These are phyloP conservation scores for Dynastes hyllus DNA, from an alignment of 2,888 invertebrate species.

Conservation along the genomic window DNA sequence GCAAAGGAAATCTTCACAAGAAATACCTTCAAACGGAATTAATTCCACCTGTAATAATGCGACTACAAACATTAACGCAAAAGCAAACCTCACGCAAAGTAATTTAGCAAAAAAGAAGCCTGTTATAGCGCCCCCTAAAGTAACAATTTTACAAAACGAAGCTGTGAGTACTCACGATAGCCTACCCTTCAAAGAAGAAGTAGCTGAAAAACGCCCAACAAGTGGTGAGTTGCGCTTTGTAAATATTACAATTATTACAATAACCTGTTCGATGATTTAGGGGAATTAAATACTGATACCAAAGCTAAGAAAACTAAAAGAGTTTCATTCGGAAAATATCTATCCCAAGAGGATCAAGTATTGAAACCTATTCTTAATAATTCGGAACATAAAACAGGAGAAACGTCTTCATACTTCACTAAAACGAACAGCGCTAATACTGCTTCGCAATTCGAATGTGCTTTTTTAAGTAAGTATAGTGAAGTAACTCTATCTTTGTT, in stretches of 20 bases:
- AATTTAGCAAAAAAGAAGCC: too few species aligned
- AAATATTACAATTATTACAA: too few species aligned
- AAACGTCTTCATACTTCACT: slow-evolving; percentile 9
- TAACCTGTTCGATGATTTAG: not conserved
- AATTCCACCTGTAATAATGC: not conserved
- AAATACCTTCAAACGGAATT: not conserved
- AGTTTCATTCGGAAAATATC: slow-evolving; percentile 32
- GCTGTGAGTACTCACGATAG: not conserved
- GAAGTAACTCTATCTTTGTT: not conserved
- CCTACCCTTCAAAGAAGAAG: not conserved
- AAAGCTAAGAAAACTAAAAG: slow-evolving; percentile 25
- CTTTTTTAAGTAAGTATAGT: slow-evolving; percentile 5
- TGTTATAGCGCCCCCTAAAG: not conserved
- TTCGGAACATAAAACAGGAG: not conserved
- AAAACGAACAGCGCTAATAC: not conserved
- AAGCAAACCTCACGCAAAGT: not conserved
- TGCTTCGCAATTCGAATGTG: not conserved
- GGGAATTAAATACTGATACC: not conserved
- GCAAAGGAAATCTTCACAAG: not conserved
- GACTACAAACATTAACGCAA: not conserved
- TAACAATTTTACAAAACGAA: slow-evolving; percentile 28
- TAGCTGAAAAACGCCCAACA: not conserved
- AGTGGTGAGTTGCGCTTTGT: not conserved
- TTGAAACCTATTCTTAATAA: not conserved
- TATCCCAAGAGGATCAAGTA: slow-evolving; percentile 13